Evolutionary conservation across 1,140 invertebrate genomes (phyloP), one percentile per base, ranked within the genome.

Genomic region (Drosophila yakuba): DNA sequence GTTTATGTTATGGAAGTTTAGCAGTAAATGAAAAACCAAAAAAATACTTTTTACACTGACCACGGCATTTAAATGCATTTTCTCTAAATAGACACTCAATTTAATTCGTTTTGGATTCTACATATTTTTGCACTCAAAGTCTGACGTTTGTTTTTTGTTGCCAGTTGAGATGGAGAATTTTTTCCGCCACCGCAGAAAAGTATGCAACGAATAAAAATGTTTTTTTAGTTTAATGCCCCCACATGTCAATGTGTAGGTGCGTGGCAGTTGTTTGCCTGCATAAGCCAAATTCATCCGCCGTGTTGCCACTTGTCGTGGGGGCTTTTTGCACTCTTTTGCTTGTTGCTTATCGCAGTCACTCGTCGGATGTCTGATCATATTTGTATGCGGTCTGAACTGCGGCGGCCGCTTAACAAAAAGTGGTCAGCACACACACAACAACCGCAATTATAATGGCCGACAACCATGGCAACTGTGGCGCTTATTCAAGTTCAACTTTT

Each of bases 401-500:
- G 83, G 83, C 79, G 51, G 67, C 28, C 56, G 63, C 63, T 79
- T 66, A 82, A 76, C 79, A 88, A 88, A 86, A 86, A 86, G 39
- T 64, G 54, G 56, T 57, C 52, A 62, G 32, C 44, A 39, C 51
- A 51, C 43, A 62, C 39, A 54, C 35, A 64, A 45, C 12, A 14
- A 59, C 82, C 83, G 74, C 83, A 82, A 83, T 77, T 83, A 86
- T 88, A 86, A 88, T 86, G 79, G 83, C 61, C 60, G 17, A 45
- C 20, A 44, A 35, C 67, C 51, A 57, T 71, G 54, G 61, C 52
- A 63, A 66, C 80, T 83, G 78, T 84, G 78, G 58, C 74, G 75
- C 64, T 82, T 82, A 82, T 88, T 78, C 75, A 83, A 88, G 76
- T 88, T 86, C 79, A 83, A 82, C 83, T 77, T 88, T 88, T 89